Evolutionary conservation across 2,113 vertebrate species (phyloP), one percentile per base, ranked within the genome.

Genomic region (Epinephelus cyanopodus): DNA sequence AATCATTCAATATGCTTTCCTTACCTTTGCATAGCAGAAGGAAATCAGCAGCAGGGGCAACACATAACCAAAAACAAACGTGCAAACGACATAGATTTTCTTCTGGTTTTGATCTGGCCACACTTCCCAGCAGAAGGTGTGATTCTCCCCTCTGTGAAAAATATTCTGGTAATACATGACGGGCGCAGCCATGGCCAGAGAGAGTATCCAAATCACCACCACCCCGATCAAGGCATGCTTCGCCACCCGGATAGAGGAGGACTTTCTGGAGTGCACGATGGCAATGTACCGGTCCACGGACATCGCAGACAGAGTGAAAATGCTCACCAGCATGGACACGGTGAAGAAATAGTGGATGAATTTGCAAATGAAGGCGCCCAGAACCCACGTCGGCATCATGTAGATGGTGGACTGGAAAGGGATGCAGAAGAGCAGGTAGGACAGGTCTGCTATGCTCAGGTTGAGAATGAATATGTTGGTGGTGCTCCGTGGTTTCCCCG

Each of bases 21-120:
- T 92, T 92, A 99, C 98, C 98, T 99, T 99, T 84, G 97, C 96
- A 5, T 99, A 99, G 92, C 98, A 99, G 95, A 98, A 99, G 73
- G 97, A 97, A 82, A 99, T 99, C 33, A 99, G 96, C 86, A 98
- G 93, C 66, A 99, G 92, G 0, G 98, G 98, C 71, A 99, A 88
- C 85, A 99, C 95, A 61, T 99, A 99, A 0, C 98, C 98, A 0
- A 99, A 97, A 48, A 99, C 87, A 15, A 99, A 99, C 0, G 96
- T 98, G 95, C 96, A 97, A 45, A 99, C 94, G 66, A 98, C 97
- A 0, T 99, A 99, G 83, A 97, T 87, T 68, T 96, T 97, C 92
- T 96, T 99, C 80, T 96, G 96, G 74, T 71, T 95, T 1, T 83
- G 92, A 86, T 96, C 92, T 17, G 95, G 94, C 98, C 98, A 99